Base-by-base conservation (phyloP, 2,888 invertebrate species). In the Deroplatys truncata region DNA sequence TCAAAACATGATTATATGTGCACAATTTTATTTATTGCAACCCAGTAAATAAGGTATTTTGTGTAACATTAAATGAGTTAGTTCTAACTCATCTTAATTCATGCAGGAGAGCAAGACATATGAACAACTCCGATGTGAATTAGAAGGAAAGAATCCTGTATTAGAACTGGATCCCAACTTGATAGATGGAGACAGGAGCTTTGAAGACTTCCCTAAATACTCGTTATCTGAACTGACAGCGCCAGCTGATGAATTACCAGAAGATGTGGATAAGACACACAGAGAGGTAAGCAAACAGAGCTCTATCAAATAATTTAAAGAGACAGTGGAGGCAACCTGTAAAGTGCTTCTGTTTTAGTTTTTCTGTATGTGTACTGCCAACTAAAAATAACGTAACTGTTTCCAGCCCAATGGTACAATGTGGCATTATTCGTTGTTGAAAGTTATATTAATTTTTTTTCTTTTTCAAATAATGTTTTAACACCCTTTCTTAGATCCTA, bases 171-270 rank as follows among this genome's bases (percentile, higher is more conserved):
- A 89, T 28, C 28, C 88, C 1, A 20, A 20, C 0, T 88, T 89
- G 25, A 31, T 90, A 35, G 91, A 90, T 29, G 92, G 92, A 82
- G 92, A 92, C 82, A 89, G 90, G 28, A 95, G 95, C 91, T 98
- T 97, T 93, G 97, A 97, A 93, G 96, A 96, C 91, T 96, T 96
- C 92, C 96, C 96, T 92, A 98, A 98, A 93, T 97, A 97, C 93
- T 96, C 98, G 0, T 93, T 97, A 82, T 94, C 95, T 1, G 94
- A 97, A 89, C 94, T 98, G 91, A 95, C 96, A 91, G 97, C 96
- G 91, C 96, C 97, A 84, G 95, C 96, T 83, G 97, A 98, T 90
- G 96, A 97, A 92, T 94, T 98, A 89, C 98, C 98, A 0, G 93
- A 94, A 0, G 97, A 97, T 91, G 96, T 98, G 0, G 97, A 98